Base-by-base conservation (phyloP, 1,140 invertebrate species). In the Anastrepha obliqua region DNA sequence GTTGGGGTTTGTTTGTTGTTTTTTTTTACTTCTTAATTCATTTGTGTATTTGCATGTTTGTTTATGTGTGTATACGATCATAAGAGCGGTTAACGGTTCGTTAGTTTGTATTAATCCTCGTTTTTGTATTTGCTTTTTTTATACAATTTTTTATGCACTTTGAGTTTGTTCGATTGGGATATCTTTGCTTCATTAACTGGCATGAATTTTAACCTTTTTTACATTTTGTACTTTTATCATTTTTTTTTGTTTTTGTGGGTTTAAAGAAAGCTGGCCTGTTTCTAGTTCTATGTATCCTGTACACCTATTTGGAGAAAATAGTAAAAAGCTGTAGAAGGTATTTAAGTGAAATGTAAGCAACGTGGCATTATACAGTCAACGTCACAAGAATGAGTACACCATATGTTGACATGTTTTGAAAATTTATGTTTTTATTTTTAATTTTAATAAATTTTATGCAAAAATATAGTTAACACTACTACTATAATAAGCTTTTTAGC, bases 11-110 rank as follows among this genome's bases (percentile, higher is more conserved):
- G 51, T 11, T 8, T 55, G 51, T 55, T 55, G 11, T 2, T 0
- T 55, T 55, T 55, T 5, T 55, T 6, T 55, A 55, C 60, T 5
- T 62, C 15, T 13, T n/a, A 62, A 2, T 29, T 62, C n/a, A 9
- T 81, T 55, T 81, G 74, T 55, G 11, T 6, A 42, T 81, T 11
- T 81, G 47, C 55, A 20, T 78, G 13, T 74, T 20, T 47, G 8
- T 74, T 44, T 70, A 20, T 81, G 74, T 81, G 47, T 81, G 9
- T 81, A 81, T 15, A 15, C 47, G n/a, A 81, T 81, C 74, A 81
- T 81, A 81, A 81, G 74, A 81, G 47, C 74, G 44, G 74, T 81
- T 81, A 81, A 51, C 74, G 74, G 74, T 81, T 81, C 74, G 74
- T 81, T 81, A 55, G n/a, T 81, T 74, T 51, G 15, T 74, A 74